phyloP scores from a whole-genome alignment of 1,140 invertebrate species.

The Archegozetes longisetosus region DNA sequence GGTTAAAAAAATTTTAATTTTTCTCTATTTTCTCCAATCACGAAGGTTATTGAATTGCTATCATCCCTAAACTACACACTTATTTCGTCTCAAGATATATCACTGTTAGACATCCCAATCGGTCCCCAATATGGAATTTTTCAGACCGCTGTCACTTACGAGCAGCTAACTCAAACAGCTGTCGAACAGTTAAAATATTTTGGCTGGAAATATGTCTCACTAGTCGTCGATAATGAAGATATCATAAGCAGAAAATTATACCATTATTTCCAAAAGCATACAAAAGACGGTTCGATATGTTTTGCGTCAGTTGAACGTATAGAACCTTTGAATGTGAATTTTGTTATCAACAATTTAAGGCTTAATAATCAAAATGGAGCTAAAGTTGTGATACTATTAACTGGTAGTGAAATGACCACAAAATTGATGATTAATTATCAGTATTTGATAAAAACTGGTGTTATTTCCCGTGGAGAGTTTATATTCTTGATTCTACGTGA shows the following conservation, averaged over 20 bases:
- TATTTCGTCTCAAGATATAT: slow-evolving; percentile 19
- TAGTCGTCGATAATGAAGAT: slow-evolving; percentile 26
- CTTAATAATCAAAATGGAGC: slow-evolving; percentile 6
- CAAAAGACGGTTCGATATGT: slow-evolving; percentile 10
- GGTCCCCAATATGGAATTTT: not conserved
- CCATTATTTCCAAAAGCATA: slow-evolving; percentile 6
- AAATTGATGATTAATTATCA: slow-evolving; percentile 6
- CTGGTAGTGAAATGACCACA: not conserved
- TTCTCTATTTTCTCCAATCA: not conserved
- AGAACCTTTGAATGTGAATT: not conserved
- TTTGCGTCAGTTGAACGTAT: slow-evolving; percentile 7
- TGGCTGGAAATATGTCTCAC: slow-evolving; percentile 29
- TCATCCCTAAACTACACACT: slow-evolving; percentile 21
- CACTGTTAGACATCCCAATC: slow-evolving; percentile 6
- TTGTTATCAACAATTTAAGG: not conserved
- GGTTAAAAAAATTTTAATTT: not conserved
- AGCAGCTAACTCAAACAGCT: slow-evolving; percentile 23
- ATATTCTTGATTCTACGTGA: slow-evolving; percentile 3
- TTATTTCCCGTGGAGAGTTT: not conserved
- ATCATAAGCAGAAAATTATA: slow-evolving; percentile 2
- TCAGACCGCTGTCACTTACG: slow-evolving; percentile 19
- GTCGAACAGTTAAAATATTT: slow-evolving; percentile 26
- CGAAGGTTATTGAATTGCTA: slow-evolving; percentile 16
- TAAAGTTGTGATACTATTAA: slow-evolving; percentile 12
- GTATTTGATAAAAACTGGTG: not conserved